Percentiles rank a stretch among this genome's conserved stretches.
Evolutionary conservation across 2,888 invertebrate species (phyloP).

Genomic region (Alcis repandata): DNA sequence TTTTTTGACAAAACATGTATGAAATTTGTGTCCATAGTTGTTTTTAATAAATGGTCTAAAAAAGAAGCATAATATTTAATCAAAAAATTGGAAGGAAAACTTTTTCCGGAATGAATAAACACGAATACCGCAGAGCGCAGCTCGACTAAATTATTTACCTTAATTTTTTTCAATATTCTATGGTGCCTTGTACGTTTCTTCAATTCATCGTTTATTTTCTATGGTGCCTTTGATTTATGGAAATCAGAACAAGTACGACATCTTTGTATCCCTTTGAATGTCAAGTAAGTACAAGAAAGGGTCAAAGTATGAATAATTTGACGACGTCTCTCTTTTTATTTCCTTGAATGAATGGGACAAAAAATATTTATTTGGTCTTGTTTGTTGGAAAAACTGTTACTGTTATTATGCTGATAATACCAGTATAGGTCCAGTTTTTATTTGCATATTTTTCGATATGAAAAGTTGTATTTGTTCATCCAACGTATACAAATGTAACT

Average conservation of each 20-base stretch:
- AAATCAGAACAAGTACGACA: constrained; percentile 33
- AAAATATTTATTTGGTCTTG: background rate
- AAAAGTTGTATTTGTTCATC: background rate
- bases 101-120: too few species aligned
- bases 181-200: too few species aligned
- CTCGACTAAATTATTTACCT: too few species aligned
- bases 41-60: too few species aligned
- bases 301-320: constrained; percentile 34
- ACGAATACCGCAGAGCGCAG: too few species aligned
- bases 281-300: constrained; percentile 19
- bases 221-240: constrained; percentile 22
- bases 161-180: too few species aligned
- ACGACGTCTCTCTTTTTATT: constrained; percentile 5
- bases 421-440: background rate
- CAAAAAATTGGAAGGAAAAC: too few species aligned
- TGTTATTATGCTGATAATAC: background rate
- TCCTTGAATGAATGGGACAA: constrained; percentile 1
- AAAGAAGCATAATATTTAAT: too few species aligned
- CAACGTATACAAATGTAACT: too few species aligned
- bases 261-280: constrained; percentile 35
- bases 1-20: background rate
- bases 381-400: background rate
- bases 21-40: too few species aligned
- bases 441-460: background rate
- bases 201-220: too few species aligned